Evolutionary conservation across 2,113 vertebrate species (phyloP), one percentile per base, ranked within the genome.

Genomic region (Alouatta palliata): DNA sequence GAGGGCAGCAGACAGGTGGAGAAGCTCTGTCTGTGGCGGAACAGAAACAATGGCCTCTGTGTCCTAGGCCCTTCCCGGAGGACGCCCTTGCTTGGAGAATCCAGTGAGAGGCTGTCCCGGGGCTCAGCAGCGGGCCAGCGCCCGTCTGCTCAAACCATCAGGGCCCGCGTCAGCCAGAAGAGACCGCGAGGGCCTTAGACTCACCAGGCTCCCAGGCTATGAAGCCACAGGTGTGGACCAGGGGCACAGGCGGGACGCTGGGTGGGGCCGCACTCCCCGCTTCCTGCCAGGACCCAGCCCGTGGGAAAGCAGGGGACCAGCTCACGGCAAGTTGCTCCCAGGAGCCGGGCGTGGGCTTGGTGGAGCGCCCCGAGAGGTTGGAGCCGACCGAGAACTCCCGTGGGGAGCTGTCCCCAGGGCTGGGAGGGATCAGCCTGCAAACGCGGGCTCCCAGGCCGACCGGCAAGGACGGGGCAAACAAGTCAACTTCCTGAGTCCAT

Each of bases 401-500:
- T 0, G 17, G 49, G 1, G 5, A 16, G 3, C 0, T 23, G 16
- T 10, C 54, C 71, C 8, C 6, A n/a, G 47, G 21, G 40, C 71
- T 6, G 30, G 37, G 21, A 32, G 0, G 1, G 35, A 37, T 47
- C 45, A 4, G 27, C 82, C 23, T 1, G 9, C 13, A 13, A 52
- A 68, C 4, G 2, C 9, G 0, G 52, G 25, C 2, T 6, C 71
- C 71, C 10, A 0, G 35, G 13, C 21, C 4, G 9, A 2, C 3
- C 5, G 75, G 75, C 32, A 5, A n/a, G 61, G 37, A 58, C 16
- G 3, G 37, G 5, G 30, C 0, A 0, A 3, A 37, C 14, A 2
- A 5, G 3, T 25, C 14, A 3, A 1, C 21, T 14, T 8, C 30
- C 73, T 2, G 19, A 0, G 49, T 0, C 47, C 2, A 0, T 8